phyloP scores from a whole-genome alignment of 2,113 vertebrate genomes.

The Girardinichthys multiradiatus region DNA sequence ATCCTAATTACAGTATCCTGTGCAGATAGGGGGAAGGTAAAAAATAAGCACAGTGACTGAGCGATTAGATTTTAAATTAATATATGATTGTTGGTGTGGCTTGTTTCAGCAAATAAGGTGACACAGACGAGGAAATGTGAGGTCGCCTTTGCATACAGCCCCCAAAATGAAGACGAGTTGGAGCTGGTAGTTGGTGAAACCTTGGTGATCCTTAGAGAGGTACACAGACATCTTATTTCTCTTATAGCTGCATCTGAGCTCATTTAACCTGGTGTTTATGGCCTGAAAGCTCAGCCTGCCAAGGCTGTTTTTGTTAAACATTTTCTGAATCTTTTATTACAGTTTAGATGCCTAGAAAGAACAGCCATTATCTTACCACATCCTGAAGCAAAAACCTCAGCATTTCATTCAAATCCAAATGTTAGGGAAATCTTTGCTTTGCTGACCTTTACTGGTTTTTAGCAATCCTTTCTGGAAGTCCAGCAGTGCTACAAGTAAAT shows the following conservation, averaged over 20 bases:
- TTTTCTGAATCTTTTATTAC: background rate
- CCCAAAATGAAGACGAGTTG: conserved; percentile 82
- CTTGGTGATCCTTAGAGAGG: conserved; percentile 85
- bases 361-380: background rate
- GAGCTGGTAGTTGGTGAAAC: conserved; percentile 81
- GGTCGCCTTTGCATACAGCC: conserved; percentile 79
- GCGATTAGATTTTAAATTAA: background rate
- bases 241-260: background rate
- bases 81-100: background rate
- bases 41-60: conserved; percentile 4
- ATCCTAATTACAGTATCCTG: background rate
- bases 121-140: conserved; percentile 82
- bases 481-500: background rate
- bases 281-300: background rate
- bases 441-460: background rate
- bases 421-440: background rate
- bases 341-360: background rate
- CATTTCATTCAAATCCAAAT: conserved; percentile 19
- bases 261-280: background rate
- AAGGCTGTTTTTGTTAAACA: background rate
- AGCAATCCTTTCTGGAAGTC: background rate
- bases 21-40: background rate
- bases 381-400: background rate
- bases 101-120: conserved; percentile 58
- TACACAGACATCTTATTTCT: conserved; percentile 13